phyloP scores from a whole-genome alignment of 2,113 vertebrate genomes.

The Corydoras sp. region DNA sequence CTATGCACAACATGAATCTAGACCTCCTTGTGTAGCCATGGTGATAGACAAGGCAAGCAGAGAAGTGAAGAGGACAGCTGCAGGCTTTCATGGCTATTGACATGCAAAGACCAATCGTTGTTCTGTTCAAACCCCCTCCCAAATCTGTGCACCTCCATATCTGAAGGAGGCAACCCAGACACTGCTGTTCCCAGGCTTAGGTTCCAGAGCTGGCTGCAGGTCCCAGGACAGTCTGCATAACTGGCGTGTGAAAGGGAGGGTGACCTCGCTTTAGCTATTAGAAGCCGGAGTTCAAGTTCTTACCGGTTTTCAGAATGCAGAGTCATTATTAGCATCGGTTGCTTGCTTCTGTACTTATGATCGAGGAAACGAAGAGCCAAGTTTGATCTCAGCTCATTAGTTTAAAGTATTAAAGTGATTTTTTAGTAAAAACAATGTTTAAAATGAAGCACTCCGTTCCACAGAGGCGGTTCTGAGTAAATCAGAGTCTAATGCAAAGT shows the following conservation, averaged over 20 bases:
- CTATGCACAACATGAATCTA: not conserved
- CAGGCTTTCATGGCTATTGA: constrained; percentile 30
- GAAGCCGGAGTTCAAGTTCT: constrained; percentile 33
- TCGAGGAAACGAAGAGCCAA: too few species aligned
- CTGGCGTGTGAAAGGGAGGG: constrained; percentile 4
- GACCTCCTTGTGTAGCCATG: constrained; percentile 14
- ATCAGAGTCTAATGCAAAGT: not conserved
- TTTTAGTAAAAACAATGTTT: too few species aligned
- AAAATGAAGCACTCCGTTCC: too few species aligned
- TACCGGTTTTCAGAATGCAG: constrained; percentile 11
- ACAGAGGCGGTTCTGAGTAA: too few species aligned
- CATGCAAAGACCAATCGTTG: constrained; percentile 26
- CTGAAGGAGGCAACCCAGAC: constrained; percentile 13
- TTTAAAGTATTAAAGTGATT: too few species aligned
- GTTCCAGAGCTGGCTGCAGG: not conserved
- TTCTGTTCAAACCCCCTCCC: not conserved
- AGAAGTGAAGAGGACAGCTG: constrained; percentile 32
- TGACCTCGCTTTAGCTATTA: constrained; percentile 16
- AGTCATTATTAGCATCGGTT: constrained; percentile 16
- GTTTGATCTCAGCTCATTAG: too few species aligned
- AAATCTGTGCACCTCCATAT: constrained; percentile 10
- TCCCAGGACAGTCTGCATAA: constrained; percentile 30
- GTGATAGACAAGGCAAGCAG: constrained; percentile 30
- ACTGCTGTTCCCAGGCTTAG: constrained; percentile 1
- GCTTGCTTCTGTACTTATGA: too few species aligned